These are phyloP conservation scores for Sinodicranocentrus sp. DNA, from an alignment of 2,888 invertebrate genomes.

Conservation along the genomic window DNA sequence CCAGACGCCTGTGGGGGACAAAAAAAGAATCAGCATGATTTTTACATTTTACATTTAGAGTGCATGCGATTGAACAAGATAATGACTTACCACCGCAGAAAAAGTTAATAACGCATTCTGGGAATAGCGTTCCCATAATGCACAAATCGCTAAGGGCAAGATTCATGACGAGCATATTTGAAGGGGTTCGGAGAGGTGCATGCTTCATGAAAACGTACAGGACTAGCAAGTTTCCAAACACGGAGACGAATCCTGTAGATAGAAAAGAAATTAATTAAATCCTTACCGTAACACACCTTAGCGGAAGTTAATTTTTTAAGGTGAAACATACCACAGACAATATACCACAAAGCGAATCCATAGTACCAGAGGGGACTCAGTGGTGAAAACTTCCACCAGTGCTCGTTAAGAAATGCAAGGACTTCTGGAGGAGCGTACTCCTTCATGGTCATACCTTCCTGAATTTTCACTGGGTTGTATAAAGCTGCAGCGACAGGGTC, in stretches of 20 bases:
- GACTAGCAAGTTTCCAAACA: conserved; percentile 76
- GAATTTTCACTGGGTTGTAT: conserved; percentile 64
- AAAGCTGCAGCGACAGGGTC: conserved; percentile 57
- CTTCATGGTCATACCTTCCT: conserved; percentile 55
- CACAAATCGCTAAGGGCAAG: conserved; percentile 78
- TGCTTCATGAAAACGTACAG: conserved; percentile 75
- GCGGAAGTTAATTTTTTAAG: too few relatives aligned
- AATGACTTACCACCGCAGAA: conserved; percentile 45
- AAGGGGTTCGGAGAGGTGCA: conserved; percentile 77
- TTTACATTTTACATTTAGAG: too few relatives aligned
- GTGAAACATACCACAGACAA: conserved; percentile 54
- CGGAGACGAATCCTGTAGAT: conserved; percentile 74
- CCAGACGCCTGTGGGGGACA: conserved; percentile 56
- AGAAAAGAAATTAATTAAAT: too few relatives aligned
- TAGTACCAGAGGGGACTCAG: conserved; percentile 63
- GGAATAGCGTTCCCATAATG: conserved; percentile 74
- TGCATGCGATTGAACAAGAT: too few relatives aligned
- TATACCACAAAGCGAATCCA: conserved; percentile 60
- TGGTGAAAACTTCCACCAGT: conserved; percentile 67
- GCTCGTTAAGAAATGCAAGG: conserved; percentile 52
- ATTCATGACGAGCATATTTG: conserved; percentile 79
- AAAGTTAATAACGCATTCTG: conserved; percentile 67
- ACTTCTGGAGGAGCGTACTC: conserved; percentile 69
- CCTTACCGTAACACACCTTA: too few relatives aligned
- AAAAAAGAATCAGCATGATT: too few relatives aligned